Evolutionary conservation across 2,113 vertebrate species (phyloP), one percentile per base, ranked within the genome.

Genomic region (Alces alces): DNA sequence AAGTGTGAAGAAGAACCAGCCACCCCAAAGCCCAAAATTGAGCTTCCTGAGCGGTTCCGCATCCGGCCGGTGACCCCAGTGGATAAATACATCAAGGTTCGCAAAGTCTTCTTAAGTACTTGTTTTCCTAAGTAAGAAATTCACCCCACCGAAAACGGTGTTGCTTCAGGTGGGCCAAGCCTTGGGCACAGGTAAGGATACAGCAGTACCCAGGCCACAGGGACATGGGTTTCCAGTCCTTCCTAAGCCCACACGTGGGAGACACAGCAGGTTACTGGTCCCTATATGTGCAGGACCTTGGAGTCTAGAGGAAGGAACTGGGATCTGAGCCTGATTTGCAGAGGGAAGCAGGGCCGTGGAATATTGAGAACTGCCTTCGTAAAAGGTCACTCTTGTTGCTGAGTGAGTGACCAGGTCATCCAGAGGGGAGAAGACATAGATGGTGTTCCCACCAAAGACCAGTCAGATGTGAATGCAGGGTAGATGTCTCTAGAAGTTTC

Each of bases 81-180:
- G 96, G 98, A 99, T 96, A 98, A 98, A 88, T 98, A 99, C 88
- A 99, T 99, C 96, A 98, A 99, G 99, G 99, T 99, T 91, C 10
- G 98, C 36, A 61, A 95, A 95, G 85, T 85, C 25, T 13, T 70
- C 96, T 96, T 61, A 30, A 88, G 97, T 60, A 36, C 16, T 58
- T n/a, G 9, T 6, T 57, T 85, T 39, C 80, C 82, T 86, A 47
- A 92, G 54, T 79, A 30, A 92, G 61, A 89, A 52, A 23, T 9
- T 10, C 7, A 30, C 45, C 89, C 66, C 17, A 1, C 2, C 3
- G 2, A n/a, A 30, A 10, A 57, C 0, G 0, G 19, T 14, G 30
- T 27, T 3, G 0, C 8, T 21, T 19, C 30, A 7, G 36, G 14
- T 5, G 25, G 16, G 6, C 39, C 39, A 23, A 78, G 50, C 60